phyloP scores from a whole-genome alignment of 1,140 invertebrate species.

The Cataglyphis hispanica region DNA sequence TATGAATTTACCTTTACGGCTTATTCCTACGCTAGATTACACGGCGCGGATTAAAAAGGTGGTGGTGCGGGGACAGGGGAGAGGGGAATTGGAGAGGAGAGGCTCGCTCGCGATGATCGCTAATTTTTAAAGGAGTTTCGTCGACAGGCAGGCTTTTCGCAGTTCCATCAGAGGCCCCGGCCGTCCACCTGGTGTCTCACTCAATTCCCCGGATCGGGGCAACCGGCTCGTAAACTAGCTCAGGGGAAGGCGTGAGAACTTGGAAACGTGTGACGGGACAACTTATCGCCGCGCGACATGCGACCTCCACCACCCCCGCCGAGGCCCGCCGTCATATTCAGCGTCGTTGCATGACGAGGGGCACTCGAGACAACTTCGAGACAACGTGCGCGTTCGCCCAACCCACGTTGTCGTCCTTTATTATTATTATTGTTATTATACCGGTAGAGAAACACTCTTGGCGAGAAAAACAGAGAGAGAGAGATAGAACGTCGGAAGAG shows the following conservation, averaged over 20 bases:
- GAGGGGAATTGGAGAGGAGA: too few relatives aligned
- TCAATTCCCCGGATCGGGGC: too few relatives aligned
- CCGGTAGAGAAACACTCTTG: neutral
- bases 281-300: conserved; percentile 61
- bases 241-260: conserved; percentile 56
- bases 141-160: neutral
- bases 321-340: conserved; percentile 52
- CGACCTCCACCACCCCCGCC: conserved; percentile 32
- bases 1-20: neutral
- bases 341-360: conserved; percentile 61
- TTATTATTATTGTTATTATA: conserved; percentile 43
- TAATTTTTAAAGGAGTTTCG: conserved; percentile 42
- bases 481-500: conserved; percentile 12
- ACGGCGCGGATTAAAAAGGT: neutral
- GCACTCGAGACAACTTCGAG: conserved; percentile 56
- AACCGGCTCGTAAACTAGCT: conserved; percentile 39
- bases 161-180: neutral
- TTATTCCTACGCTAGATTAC: conserved; percentile 20
- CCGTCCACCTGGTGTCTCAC: too few relatives aligned
- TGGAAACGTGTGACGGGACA: conserved; percentile 60
- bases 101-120: conserved; percentile 7
- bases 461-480: neutral
- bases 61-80: neutral
- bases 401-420: conserved; percentile 28
- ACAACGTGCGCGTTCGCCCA: conserved; percentile 35